Conservation (phyloP, 2,113 vertebrate species). For the Xerus inauris region DNA sequence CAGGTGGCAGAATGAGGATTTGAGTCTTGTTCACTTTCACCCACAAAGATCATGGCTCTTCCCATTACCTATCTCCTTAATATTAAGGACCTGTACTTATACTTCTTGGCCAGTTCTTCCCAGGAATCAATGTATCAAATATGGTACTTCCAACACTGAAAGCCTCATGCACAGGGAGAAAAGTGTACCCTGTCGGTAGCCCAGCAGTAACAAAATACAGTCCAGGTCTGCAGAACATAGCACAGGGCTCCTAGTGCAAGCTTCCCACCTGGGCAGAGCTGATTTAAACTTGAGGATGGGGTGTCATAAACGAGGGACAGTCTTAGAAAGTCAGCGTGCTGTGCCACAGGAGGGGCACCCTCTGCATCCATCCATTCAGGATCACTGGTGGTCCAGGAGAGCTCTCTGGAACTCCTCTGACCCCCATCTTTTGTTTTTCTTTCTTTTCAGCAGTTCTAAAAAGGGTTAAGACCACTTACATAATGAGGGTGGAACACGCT, state of each 20-base stretch:
- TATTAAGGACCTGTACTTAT: background rate
- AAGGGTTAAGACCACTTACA: conserved; percentile 74
- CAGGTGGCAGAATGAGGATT: background rate
- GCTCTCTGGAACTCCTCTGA: background rate
- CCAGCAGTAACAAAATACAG: background rate
- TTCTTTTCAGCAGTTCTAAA: conserved; percentile 35
- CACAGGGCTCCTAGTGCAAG: background rate
- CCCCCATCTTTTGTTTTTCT: background rate
- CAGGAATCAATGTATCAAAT: background rate
- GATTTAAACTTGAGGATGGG: background rate
- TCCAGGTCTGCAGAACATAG: background rate
- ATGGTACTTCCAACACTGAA: background rate
- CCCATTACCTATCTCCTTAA: background rate
- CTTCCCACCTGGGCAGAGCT: background rate
- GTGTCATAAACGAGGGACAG: background rate
- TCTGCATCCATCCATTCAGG: background rate
- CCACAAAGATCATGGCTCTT: background rate
- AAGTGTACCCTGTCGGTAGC: accelerated
- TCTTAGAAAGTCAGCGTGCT: background rate
- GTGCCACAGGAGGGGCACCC: background rate
- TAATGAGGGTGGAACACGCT: conserved; percentile 46
- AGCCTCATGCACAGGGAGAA: background rate
- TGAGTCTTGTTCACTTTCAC: background rate
- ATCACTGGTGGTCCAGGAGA: background rate
- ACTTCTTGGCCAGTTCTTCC: background rate